Conservation (phyloP, 2,113 vertebrate genomes). For the Felis chaus region DNA sequence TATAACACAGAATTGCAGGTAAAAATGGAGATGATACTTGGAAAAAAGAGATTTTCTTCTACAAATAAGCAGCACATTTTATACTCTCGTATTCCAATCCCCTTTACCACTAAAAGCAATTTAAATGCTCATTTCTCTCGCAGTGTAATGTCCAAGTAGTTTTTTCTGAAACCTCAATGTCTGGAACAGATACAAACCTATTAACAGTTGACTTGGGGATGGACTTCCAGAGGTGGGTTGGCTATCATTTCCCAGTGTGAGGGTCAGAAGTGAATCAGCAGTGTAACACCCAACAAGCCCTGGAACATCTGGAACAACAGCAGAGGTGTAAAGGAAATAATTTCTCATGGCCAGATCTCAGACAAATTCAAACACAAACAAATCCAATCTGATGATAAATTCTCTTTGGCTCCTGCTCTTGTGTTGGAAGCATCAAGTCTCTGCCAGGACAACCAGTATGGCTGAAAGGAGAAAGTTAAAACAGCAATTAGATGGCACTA, state of each 20-base stretch:
- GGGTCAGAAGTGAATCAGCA: neutral
- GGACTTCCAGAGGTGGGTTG: neutral
- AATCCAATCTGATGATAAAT: conserved; percentile 53
- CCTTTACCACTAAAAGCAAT: neutral
- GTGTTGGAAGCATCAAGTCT: conserved; percentile 22
- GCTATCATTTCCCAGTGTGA: neutral
- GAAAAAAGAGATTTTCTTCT: neutral
- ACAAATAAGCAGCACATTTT: neutral
- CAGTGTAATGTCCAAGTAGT: neutral
- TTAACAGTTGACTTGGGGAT: neutral
- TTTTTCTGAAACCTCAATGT: neutral
- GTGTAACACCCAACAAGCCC: neutral
- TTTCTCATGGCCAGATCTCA: conserved; percentile 14
- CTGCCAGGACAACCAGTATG: conserved; percentile 35
- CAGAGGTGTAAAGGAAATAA: conserved; percentile 36
- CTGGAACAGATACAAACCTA: neutral
- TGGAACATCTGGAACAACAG: conserved; percentile 57
- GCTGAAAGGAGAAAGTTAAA: conserved; percentile 63
- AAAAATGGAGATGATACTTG: neutral
- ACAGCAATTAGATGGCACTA: conserved; percentile 50
- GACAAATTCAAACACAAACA: conserved; percentile 63
- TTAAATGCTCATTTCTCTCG: conserved; percentile 11
- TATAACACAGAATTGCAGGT: neutral
- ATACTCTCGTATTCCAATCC: neutral
- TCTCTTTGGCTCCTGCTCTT: conserved; percentile 47